Evolutionary conservation across 2,113 vertebrate species (phyloP), one percentile per base, ranked within the genome.

Genomic region (Silurus asotus): DNA sequence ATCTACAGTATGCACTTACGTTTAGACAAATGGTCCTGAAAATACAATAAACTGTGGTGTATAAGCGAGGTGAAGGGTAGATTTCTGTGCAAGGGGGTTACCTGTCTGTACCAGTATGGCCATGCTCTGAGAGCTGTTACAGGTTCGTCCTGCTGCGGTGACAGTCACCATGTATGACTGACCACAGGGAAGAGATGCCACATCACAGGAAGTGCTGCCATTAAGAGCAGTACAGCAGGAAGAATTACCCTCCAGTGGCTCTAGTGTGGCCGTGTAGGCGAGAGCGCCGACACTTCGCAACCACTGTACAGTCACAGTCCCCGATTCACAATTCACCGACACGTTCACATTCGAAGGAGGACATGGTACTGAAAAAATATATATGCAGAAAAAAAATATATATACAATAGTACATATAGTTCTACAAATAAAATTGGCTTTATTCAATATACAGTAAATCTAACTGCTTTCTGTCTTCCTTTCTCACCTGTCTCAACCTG

Each of bases 71-170:
- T 59, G 20, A n/a, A 58, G 13, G 14, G 11, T 55, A 55, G 37
- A 69, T 86, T 51, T 86, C 13, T 51, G 61, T 77, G 10, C 5
- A 5, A 80, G 77, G 17, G 13, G 69, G 14, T 81, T 89, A 95
- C 95, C 95, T 89, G 95, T 94, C 78, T 91, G 90, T 69, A 93
- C 80, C 8, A 94, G 80, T 7, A 28, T 2, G 17, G 87, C 76
- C 1, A 56, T 3, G 28, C 93, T 96, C 88, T 94, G 88, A 6
- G 93, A 92, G 89, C 95, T 95, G 91, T 94, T 94, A 89, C 95
- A 96, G 53, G 85, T 92, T 19, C 76, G 84, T 28, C 95, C 95
- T 85, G 93, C 93, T 3, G 95, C 93, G 51, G 84, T 90, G 55
- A 96, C 90, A 0, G 89, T 89, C 80, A 96, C 65, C 0, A 78